Conservation (phyloP, 35 echinoderm and acorn worm species). For the Strongylocentrotus purpuratus region DNA sequence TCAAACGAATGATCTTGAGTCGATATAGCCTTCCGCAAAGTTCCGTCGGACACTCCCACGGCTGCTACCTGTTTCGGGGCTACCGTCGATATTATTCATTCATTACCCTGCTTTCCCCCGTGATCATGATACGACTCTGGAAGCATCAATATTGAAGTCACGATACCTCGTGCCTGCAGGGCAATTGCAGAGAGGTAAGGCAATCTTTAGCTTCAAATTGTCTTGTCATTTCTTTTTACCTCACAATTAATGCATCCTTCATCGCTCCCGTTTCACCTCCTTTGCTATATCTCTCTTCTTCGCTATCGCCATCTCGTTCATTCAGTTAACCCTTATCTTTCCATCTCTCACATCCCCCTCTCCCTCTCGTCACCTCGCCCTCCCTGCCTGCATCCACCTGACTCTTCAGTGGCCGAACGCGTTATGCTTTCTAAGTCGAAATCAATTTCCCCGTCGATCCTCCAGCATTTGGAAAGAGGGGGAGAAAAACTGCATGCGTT, state of each 20-base stretch:
- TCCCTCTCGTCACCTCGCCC: not conserved
- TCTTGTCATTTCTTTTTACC: not conserved
- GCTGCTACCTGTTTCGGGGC: not conserved
- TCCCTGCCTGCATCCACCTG: not conserved
- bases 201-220: not conserved
- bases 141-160: conserved; percentile 12
- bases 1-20: conserved; percentile 10
- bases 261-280: not conserved
- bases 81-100: not conserved
- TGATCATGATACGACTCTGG: not conserved
- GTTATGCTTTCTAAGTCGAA: conserved; percentile 3
- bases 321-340: not conserved
- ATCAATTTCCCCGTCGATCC: not conserved
- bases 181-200: not conserved
- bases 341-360: not conserved
- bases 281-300: not conserved
- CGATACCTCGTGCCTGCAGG: not conserved
- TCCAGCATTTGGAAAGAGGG: not conserved
- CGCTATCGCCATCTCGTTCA: not conserved
- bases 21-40: not conserved
- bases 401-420: not conserved
- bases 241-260: not conserved
- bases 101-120: not conserved
- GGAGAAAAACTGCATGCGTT: not conserved
- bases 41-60: not conserved